Evolutionary conservation across 2,797 vertebrate species (phyloP).

Genomic region (Varecia variegata): DNA sequence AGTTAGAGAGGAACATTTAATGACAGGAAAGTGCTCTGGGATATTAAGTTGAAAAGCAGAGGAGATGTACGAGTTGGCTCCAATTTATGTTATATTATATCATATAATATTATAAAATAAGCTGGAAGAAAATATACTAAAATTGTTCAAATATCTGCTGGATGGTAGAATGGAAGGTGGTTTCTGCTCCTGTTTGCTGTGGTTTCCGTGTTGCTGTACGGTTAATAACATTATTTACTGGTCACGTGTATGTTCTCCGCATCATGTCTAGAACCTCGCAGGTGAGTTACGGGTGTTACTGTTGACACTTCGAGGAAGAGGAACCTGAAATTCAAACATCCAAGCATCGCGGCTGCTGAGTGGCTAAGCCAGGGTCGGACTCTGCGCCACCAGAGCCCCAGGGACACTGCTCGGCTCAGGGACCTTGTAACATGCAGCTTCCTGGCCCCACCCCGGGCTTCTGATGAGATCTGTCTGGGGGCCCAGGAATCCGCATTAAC

Average conservation of each 20-base stretch:
- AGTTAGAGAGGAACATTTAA: not conserved
- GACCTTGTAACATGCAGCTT: not conserved
- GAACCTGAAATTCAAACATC: not conserved
- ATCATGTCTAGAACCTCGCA: fast-evolving
- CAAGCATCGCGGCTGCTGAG: fast-evolving
- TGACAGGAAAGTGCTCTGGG: not conserved
- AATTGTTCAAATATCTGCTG: fast-evolving
- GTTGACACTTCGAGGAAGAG: not conserved
- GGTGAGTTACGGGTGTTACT: fast-evolving
- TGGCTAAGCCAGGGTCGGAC: not conserved
- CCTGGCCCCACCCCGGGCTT: not conserved
- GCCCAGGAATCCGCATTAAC: not conserved
- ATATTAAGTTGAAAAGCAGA: not conserved
- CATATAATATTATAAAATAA: not conserved
- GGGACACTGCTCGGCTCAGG: not conserved
- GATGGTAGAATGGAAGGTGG: fast-evolving
- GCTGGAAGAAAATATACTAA: not conserved
- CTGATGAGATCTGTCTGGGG: not conserved
- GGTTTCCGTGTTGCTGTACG: fast-evolving
- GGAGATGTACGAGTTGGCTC: no score
- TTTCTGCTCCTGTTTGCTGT: fast-evolving
- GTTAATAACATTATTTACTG: fast-evolving
- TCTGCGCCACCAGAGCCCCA: not conserved
- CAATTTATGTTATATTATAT: no score
- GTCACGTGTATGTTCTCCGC: fast-evolving